Conservation (phyloP, 2,113 vertebrate species). For the Pelecanus crispus region DNA sequence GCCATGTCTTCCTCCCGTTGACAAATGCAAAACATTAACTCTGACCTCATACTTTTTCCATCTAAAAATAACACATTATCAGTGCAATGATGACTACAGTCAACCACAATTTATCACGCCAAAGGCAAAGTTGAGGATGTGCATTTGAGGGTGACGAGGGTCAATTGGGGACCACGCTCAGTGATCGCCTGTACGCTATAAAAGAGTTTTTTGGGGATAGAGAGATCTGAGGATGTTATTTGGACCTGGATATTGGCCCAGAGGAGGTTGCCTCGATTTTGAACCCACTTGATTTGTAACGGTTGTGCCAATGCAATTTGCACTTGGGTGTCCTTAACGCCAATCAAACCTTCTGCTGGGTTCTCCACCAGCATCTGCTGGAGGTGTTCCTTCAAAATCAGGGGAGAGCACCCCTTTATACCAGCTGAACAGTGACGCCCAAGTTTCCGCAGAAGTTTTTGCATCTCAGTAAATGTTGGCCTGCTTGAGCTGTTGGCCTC, state of each 20-base stretch:
- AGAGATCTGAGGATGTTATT: neutral
- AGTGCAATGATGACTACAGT: accelerated
- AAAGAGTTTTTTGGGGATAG: neutral
- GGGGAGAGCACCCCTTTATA: neutral
- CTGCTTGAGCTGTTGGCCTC: neutral
- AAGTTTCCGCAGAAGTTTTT: neutral
- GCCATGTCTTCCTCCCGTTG: neutral
- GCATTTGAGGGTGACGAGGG: neutral
- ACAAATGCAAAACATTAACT: slow-evolving; percentile 23
- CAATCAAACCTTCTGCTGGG: too few species aligned
- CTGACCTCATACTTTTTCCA: neutral
- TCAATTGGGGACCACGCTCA: neutral
- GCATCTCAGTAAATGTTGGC: accelerated
- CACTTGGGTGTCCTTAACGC: accelerated
- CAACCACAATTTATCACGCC: neutral
- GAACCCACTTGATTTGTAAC: accelerated
- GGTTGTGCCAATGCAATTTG: neutral
- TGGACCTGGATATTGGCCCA: neutral
- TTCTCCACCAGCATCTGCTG: neutral
- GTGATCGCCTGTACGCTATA: neutral
- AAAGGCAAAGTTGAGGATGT: neutral
- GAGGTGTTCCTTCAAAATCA: neutral
- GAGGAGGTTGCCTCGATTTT: neutral
- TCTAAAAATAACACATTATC: neutral
- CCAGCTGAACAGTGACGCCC: neutral